Percentiles rank a stretch among this genome's conserved stretches.
Evolutionary conservation across 2,113 vertebrate genomes (phyloP).

Genomic region (Mastomys coucha): DNA sequence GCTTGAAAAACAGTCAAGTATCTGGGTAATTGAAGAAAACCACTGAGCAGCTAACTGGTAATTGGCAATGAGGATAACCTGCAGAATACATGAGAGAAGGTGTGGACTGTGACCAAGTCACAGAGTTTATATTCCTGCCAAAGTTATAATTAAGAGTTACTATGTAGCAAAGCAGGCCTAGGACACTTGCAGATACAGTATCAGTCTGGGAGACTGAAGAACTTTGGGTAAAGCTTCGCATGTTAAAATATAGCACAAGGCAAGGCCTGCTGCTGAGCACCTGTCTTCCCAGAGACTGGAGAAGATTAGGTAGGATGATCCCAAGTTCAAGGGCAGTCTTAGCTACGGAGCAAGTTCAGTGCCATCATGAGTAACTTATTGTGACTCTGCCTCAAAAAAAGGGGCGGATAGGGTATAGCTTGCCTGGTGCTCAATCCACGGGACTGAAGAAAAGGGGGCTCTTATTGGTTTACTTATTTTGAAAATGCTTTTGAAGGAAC

Average conservation of each 20-base stretch:
- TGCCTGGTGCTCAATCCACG: neutral
- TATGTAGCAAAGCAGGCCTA: neutral
- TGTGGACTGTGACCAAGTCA: neutral
- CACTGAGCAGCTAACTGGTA: neutral
- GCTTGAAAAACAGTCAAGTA: neutral
- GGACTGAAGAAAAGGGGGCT: too few species aligned
- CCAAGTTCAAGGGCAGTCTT: neutral
- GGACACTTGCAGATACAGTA: neutral
- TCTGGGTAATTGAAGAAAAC: neutral
- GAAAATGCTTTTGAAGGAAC: neutral
- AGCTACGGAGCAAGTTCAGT: neutral
- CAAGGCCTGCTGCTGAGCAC: neutral
- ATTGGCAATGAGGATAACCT: neutral
- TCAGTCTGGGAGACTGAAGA: neutral
- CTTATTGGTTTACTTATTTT: neutral
- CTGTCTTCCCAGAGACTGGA: neutral
- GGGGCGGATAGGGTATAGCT: too few species aligned
- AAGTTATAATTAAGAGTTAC: neutral
- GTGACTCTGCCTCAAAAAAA: neutral
- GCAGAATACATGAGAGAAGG: fast-evolving
- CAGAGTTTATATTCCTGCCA: neutral
- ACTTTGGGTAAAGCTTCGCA: neutral
- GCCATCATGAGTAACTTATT: too few species aligned
- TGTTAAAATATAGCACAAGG: neutral
- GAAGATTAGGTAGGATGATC: too few species aligned